Conservation (phyloP, 2,113 vertebrate species). For the Charadrius vociferus region DNA sequence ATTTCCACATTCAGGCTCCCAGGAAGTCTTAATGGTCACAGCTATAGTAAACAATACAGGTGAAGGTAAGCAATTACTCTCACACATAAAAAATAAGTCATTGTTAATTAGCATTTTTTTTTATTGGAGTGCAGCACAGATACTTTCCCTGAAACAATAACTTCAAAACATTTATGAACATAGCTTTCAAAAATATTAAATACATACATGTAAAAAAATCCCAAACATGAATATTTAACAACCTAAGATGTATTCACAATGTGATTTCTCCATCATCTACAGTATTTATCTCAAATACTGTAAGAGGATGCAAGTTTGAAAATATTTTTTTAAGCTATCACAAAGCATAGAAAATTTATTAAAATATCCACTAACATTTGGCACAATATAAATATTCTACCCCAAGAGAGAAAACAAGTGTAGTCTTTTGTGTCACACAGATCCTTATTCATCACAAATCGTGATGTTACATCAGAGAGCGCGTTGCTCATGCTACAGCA, state of each 20-base stretch:
- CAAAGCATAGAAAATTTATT: neutral
- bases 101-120: slow-evolving; percentile 10
- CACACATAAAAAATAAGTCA: neutral
- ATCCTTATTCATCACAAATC: neutral
- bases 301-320: neutral
- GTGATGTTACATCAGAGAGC: neutral
- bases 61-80: neutral
- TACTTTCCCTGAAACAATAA: slow-evolving; percentile 9
- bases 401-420: slow-evolving; percentile 13
- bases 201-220: slow-evolving; percentile 1
- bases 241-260: neutral
- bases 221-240: neutral
- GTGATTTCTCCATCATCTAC: neutral
- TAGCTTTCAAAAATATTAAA: slow-evolving; percentile 43
- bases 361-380: slow-evolving; percentile 58
- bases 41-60: neutral
- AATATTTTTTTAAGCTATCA: slow-evolving; percentile 26
- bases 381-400: slow-evolving; percentile 44
- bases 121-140: slow-evolving; percentile 47
- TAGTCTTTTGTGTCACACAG: neutral
- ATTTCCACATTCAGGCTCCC: neutral
- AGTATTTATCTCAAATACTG: neutral
- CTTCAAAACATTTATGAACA: slow-evolving; percentile 39
- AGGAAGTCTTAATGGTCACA: neutral
- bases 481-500: neutral